Base-by-base conservation (phyloP, 1,140 invertebrate genomes). In the Solenopsis invicta region DNA sequence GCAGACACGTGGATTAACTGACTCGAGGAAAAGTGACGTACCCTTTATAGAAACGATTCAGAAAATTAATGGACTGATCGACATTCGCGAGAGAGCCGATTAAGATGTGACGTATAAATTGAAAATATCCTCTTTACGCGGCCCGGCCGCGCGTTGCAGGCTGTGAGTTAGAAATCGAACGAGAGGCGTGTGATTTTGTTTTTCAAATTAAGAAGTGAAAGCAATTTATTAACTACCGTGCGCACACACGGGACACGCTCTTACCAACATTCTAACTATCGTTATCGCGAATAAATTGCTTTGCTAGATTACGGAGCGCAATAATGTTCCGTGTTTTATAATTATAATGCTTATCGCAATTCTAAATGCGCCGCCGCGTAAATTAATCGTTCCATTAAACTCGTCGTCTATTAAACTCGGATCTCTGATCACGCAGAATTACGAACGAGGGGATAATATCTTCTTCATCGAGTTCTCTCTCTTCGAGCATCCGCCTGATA, bases 191-290 rank as follows among this genome's bases (percentile, higher is more conserved):
- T 18, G 9, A 41, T 41, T 37, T 71, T 29, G 13, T 41, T 54
- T 72, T 72, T 54, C 12, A 82, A 82, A 74, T 74, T 59, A 41
- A 37, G 3, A 29, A 56, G 78, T 24, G 54, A 56, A 75, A 74
- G 64, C n/a, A 21, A 74, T 74, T 59, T 41, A 41, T 41, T 72
- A 82, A 71, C 24, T n/a, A 29, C 62, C 12, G 12, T 12, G n/a
- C 18, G 2, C 9, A 16, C 18, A 48, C 29, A 16, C 24, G 6
- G 9, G 21, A 61, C 34, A 24, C 41, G 59, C 76, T 66, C 45
- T 64, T 48, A 66, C 61, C 21, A 13, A 66, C 74, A 41, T 18
- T 52, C n/a, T 24, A 76, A 24, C 37, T 24, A 45, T 6, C 74
- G 21, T 41, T n/a, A 10, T 41, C 56, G 37, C 74, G 54, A 62